Evolutionary conservation across 2,113 vertebrate species (phyloP).

Genomic region (Alaudala cheleensis): DNA sequence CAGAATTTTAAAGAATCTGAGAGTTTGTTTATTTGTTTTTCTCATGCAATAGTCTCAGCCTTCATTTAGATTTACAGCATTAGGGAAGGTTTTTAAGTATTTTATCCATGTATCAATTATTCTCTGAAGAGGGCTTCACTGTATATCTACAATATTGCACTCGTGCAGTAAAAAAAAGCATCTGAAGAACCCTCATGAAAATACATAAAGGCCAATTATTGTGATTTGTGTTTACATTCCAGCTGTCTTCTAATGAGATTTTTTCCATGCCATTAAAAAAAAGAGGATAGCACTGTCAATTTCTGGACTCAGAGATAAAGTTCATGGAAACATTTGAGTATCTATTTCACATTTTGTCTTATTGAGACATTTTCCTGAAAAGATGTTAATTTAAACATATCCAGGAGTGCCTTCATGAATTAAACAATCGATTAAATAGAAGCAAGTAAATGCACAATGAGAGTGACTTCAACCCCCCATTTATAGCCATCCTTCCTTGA

Average conservation of each 20-base stretch:
- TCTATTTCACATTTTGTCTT: neutral
- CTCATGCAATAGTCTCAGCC: neutral
- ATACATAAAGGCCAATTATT: slow-evolving; percentile 57
- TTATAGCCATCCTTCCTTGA: fast-evolving
- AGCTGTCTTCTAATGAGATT: slow-evolving; percentile 48
- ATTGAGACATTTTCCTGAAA: neutral
- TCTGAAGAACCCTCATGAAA: slow-evolving; percentile 65
- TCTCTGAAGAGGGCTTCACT: slow-evolving; percentile 50
- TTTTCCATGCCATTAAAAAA: slow-evolving; percentile 3
- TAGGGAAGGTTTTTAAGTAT: neutral
- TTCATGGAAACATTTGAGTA: neutral
- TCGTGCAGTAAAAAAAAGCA: slow-evolving; percentile 46
- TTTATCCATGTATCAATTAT: slow-evolving; percentile 44
- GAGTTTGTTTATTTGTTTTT: neutral
- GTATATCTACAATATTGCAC: slow-evolving; percentile 29
- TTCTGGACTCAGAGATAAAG: neutral
- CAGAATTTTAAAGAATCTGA: neutral
- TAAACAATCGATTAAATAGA: neutral
- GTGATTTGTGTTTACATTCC: slow-evolving; percentile 56
- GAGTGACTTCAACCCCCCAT: neutral
- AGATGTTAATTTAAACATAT: neutral
- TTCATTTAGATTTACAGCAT: slow-evolving; percentile 5
- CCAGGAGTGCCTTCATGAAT: neutral
- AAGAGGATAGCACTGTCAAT: neutral
- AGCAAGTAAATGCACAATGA: neutral